Evolutionary conservation across 2,113 vertebrate species (phyloP), one percentile per base, ranked within the genome.

Genomic region (Marcusenius ussheri): DNA sequence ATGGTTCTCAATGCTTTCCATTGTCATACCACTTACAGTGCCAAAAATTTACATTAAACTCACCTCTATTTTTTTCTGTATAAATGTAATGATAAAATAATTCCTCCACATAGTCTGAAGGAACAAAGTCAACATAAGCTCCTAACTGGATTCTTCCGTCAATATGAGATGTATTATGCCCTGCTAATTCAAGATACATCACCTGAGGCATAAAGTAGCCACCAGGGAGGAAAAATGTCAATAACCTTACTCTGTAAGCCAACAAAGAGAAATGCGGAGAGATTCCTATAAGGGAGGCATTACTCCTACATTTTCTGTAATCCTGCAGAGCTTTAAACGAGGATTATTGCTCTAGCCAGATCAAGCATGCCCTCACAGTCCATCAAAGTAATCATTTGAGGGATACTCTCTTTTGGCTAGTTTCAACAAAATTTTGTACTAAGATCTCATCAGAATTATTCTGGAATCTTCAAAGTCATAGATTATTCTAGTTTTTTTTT

Each of bases 171-270:
- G 91, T 93, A 94, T 96, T 93, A 95, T 95, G 95, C 94, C 94
- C 92, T 93, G 92, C 93, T 96, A 95, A 96, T 95, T 95, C 93
- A 92, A 95, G 94, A 95, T 93, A 93, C 94, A 95, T 95, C 93
- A 93, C 94, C 90, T 89, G 91, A 92, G 94, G 94, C 93, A 91
- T 90, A 93, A 95, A 84, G 92, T 92, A 92, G 93, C 90, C 21
- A 74, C 90, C 92, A 93, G 90, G 88, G 89, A 92, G 93, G 92
- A 91, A 91, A 93, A 92, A 93, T 94, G 92, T 94, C 94, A 95
- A 95, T 95, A 95, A 92, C 90, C 91, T 89, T 83, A 91, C 92
- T 94, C 93, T 90, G 88, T 66, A 53, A 91, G 92, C 92, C 91
- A 93, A 93, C 92, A 94, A 93, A 93, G 94, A 92, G 91, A 93